These are phyloP conservation scores for Chionomys nivalis DNA, from an alignment of 2,113 vertebrate species.

Conservation along the genomic window DNA sequence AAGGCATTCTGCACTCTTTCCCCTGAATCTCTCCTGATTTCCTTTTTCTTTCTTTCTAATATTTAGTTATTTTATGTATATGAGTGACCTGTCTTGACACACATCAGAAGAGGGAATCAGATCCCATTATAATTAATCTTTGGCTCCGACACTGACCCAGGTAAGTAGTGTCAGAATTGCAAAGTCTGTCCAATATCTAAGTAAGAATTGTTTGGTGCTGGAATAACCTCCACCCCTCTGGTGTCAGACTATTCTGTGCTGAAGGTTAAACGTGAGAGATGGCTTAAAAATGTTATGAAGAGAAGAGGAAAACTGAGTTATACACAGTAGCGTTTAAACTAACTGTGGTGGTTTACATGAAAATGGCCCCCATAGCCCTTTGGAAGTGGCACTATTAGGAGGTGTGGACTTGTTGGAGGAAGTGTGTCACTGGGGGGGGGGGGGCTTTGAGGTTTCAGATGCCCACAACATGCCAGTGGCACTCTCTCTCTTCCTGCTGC, in stretches of 20 bases:
- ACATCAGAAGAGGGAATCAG: too few relatives aligned
- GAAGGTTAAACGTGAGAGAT: neutral
- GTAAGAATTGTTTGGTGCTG: neutral
- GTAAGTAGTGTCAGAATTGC: neutral
- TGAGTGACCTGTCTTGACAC: too few relatives aligned
- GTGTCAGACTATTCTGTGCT: neutral
- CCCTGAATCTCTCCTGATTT: fast-evolving
- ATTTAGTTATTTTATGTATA: too few relatives aligned
- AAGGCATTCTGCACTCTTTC: too few relatives aligned
- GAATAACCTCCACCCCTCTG: too few relatives aligned
- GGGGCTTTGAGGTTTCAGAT: neutral
- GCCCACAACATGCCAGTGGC: neutral
- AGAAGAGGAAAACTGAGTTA: neutral
- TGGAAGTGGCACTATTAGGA: neutral
- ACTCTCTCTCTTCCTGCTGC: neutral
- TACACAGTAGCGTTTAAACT: neutral
- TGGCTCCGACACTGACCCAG: neutral
- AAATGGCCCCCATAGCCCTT: neutral
- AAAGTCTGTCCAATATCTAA: neutral
- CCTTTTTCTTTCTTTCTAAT: too few relatives aligned
- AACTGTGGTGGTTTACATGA: neutral
- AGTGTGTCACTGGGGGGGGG: neutral
- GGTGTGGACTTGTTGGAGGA: neutral
- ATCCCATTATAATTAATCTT: too few relatives aligned
- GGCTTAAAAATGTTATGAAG: neutral